Evolutionary conservation across 2,888 invertebrate species (phyloP), one percentile per base, ranked within the genome.

Genomic region (Crematogaster levior): DNA sequence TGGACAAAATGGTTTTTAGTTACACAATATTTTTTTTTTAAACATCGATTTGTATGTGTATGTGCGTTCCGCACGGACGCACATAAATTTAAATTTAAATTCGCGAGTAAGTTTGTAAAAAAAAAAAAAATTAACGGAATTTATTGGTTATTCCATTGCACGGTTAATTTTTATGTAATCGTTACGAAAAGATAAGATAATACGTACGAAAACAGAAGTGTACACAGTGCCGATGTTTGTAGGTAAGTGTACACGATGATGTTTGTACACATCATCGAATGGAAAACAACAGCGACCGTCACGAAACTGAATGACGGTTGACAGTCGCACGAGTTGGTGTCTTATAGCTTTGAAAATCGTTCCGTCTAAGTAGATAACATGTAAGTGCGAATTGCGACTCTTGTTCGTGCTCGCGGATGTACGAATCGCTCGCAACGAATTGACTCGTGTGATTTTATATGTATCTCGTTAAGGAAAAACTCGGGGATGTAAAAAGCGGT

Each of bases 311-410:
- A n/a, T 40, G 21, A 18, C 3, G n/a, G 18, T 40, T 70, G 51
- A 65, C 43, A 65, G 43, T 5, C 18, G 18, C 51, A 18, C 34
- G 70, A 70, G 21, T 15, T 51, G 37, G 18, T 40, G 53, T 10
- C 24, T 34, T 37, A 34, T 18, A 70, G 51, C 21, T 63, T 24
- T n/a, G 48, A 34, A 51, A n/a, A 56, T 37, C 70, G 51, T 40
- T 40, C 37, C 61, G 61, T 73, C 46, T 46, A 73, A 73, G 10
- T 73, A 37, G 21, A 61, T 68, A 66, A 48, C 34, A 53, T 18
- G 18, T 34, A 46, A 12, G 46, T 74, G 46, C n/a, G 34, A 74
- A 63, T 74, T 46, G 34, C 27, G 21, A 30, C 48, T 34, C 34
- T 48, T 5, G 37, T 27, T 46, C 15, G 15, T 10, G 30, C 24